Percentiles rank a stretch among this genome's conserved stretches.
phyloP scores from a whole-genome alignment of 2,888 invertebrate species.

The Quadroppia sp. region DNA sequence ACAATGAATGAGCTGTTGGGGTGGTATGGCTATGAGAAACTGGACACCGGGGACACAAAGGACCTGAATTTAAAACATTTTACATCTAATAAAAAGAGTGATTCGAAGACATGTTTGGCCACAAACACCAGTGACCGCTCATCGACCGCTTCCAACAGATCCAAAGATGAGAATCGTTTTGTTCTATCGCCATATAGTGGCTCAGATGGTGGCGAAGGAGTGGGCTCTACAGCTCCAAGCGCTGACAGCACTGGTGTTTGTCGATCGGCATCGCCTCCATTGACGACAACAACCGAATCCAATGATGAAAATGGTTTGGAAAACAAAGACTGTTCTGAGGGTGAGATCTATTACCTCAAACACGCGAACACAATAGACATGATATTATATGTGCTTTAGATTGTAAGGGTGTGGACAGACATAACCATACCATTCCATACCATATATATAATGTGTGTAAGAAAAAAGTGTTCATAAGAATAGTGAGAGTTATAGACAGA shows the following conservation, averaged over 20 bases:
- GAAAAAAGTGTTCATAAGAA: conserved; percentile 19
- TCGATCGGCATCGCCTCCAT: conserved; percentile 3
- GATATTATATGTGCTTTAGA: conserved; percentile 3
- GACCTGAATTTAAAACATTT: conserved; percentile 55
- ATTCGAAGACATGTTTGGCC: neutral
- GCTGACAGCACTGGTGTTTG: conserved; percentile 26
- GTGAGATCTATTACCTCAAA: neutral
- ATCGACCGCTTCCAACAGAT: conserved; percentile 13
- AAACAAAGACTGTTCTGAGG: conserved; percentile 22
- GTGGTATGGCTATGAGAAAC: conserved; percentile 80
- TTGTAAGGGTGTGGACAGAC: conserved; percentile 21
- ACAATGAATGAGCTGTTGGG: conserved; percentile 88
- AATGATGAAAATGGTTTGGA: conserved; percentile 8
- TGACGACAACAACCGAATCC: neutral
- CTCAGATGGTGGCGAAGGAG: conserved; percentile 15
- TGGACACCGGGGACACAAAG: conserved; percentile 64
- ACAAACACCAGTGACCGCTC: neutral
- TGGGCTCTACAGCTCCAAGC: neutral
- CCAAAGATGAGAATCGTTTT: conserved; percentile 6
- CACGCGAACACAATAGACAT: conserved; percentile 8
- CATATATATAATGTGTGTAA: neutral
- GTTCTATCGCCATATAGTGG: neutral
- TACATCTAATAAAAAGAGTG: conserved; percentile 43
- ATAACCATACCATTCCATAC: neutral
- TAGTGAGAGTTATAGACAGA: neutral